phyloP scores from a whole-genome alignment of 1,140 invertebrate genomes.

The Bombus vancouverensis region DNA sequence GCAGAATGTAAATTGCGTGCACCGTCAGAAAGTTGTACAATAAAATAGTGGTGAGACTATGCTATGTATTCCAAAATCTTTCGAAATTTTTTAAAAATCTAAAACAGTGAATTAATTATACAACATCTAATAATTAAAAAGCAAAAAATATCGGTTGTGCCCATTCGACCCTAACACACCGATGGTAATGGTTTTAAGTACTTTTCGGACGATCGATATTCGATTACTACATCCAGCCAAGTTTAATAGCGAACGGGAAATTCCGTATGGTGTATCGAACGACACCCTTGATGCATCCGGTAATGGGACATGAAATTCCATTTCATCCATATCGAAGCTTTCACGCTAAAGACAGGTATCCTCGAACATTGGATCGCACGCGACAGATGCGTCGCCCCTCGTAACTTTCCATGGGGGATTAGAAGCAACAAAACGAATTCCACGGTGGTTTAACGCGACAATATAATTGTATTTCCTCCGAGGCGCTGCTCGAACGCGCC shows the following conservation, averaged over 20 bases:
- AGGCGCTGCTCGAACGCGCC: not conserved
- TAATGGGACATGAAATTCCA: constrained; percentile 21
- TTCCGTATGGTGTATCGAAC: not conserved
- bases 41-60: too few relatives aligned
- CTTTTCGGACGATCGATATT: not conserved
- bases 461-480: constrained; percentile 59
- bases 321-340: constrained; percentile 13
- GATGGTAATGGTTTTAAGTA: not conserved
- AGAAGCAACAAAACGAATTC: constrained; percentile 46
- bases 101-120: not conserved
- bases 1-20: too few relatives aligned
- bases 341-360: constrained; percentile 1
- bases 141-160: not conserved
- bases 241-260: not conserved
- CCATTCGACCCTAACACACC: too few relatives aligned
- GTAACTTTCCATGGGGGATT: constrained; percentile 67
- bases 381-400: constrained; percentile 56
- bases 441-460: constrained; percentile 36
- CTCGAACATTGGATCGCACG: constrained; percentile 24
- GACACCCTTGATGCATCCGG: not conserved
- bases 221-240: not conserved
- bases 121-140: not conserved
- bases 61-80: too few relatives aligned
- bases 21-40: not conserved
- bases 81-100: rapidly evolving